Base-by-base conservation (phyloP, 35 echinoderm and acorn worm genomes). In the Holothuria glaberrima region DNA sequence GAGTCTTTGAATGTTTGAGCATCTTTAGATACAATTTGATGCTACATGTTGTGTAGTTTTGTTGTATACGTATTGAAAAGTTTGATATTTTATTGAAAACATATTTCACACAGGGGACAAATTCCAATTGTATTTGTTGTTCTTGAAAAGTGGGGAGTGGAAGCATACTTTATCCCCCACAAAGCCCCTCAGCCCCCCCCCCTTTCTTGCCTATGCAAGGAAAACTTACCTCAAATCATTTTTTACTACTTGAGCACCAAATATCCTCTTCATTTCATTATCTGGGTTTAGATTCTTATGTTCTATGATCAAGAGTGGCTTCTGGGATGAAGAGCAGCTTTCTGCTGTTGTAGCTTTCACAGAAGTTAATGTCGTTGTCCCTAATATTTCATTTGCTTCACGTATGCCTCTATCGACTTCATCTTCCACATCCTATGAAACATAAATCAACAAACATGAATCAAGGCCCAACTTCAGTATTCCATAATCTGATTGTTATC, bases 231-330 rank as follows among this genome's bases (percentile, higher is more conserved):
- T 99, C 14, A 90, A 82, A 68, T 99, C 97, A 56, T 85, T 50
- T 70, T 86, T 86, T 19, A 99, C 91, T 28, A 99, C 91, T 12
- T 91, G 87, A 12, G 93, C 77, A 27, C 97, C 97, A 91, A 99
- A 99, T 92, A 99, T 99, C 59, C 84, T 92, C n/a, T 87, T 90
- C 91, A 99, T 93, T 64, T 99, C 97, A 89, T 99, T 99, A 29
- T 99, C 97, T 58, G 97, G 93, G 66, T 93, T 99, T 24, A 99
- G 68, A 75, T 93, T 77, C 76, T 88, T 95, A 41, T 99, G 97
- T 89, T 99, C 97, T 87, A 99, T 75, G 25, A 67, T 48, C n/a
- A 99, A 59, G 22, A 99, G 75, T 5, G 91, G 76, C 67, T 91
- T 92, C 12, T 91, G 90, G 30, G 88, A 68, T 36, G 86, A 68